A percentile compares a stretch with the other conserved stretches of the same genome.
phyloP scores from a whole-genome alignment of 2,797 vertebrate species.

The Argya squamiceps region DNA sequence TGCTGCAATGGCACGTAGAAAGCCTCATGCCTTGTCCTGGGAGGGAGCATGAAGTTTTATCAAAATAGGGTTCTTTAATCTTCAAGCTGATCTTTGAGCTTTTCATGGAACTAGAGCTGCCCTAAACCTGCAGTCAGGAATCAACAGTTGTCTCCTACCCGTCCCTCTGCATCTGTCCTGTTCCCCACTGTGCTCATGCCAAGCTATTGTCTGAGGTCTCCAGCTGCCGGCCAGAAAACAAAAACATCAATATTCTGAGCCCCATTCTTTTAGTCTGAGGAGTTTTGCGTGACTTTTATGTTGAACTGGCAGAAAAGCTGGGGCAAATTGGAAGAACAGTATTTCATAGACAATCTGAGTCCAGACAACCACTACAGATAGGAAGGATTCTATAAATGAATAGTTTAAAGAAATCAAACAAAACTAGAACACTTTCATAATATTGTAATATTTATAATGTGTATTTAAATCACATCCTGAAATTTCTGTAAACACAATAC shows the following conservation, averaged over 20 bases:
- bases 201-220: background rate
- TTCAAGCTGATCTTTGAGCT: background rate
- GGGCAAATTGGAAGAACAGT: background rate
- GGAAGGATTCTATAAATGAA: background rate
- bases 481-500: background rate
- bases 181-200: accelerated
- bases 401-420: background rate
- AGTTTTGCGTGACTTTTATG: background rate
- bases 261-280: background rate
- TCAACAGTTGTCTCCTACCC: background rate
- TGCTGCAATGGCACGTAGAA: background rate
- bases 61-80: background rate
- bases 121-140: background rate
- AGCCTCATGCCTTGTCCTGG: background rate
- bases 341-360: background rate
- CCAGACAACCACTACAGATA: background rate
- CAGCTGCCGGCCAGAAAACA: background rate
- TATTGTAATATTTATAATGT: background rate
- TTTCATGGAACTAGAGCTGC: background rate
- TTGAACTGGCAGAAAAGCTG: background rate
- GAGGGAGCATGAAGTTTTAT: background rate
- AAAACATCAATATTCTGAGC: background rate
- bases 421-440: background rate
- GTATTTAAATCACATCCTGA: background rate
- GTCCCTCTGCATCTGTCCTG: accelerated